phyloP scores from a whole-genome alignment of 2,113 vertebrate genomes.

The Phrynosoma platyrhinos region DNA sequence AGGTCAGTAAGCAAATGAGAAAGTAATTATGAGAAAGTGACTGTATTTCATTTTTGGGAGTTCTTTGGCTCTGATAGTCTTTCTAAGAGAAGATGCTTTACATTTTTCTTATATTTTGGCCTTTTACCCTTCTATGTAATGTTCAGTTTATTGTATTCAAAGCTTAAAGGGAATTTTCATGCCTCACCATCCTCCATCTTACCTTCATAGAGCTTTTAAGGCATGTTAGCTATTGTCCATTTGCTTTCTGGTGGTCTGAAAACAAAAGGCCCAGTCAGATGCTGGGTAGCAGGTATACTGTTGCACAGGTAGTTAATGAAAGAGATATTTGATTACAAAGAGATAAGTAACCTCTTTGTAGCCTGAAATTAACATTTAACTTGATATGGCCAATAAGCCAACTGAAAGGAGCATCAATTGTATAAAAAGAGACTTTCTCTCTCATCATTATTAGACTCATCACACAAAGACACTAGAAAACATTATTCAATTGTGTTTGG shows the following conservation, averaged over 20 bases:
- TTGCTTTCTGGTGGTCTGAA: conserved; percentile 51
- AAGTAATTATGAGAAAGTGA: conserved; percentile 68
- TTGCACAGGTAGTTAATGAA: conserved; percentile 71
- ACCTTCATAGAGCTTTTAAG: conserved; percentile 2
- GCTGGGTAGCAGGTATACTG: conserved; percentile 57
- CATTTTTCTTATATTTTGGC: conserved; percentile 31
- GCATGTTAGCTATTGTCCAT: conserved; percentile 17
- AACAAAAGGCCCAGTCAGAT: conserved; percentile 63
- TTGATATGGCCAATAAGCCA: conserved; percentile 68
- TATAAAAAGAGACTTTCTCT: conserved; percentile 59
- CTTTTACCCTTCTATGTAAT: conserved; percentile 25
- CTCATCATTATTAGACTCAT: conserved; percentile 51
- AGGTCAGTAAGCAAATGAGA: conserved; percentile 75
- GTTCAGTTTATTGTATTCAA: conserved; percentile 23
- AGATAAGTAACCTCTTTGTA: conserved; percentile 72
- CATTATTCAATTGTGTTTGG: conserved; percentile 37
- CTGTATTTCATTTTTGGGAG: conserved; percentile 68
- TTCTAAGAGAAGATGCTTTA: conserved; percentile 57
- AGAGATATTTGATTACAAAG: conserved; percentile 74
- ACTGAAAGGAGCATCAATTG: conserved; percentile 54
- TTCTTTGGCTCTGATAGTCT: conserved; percentile 64
- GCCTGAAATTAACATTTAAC: conserved; percentile 74
- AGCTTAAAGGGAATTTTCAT: conserved; percentile 17
- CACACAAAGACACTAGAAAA: conserved; percentile 28
- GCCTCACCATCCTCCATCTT: conserved; percentile 10